Evolutionary conservation across 2,797 vertebrate species (phyloP).

Genomic region (Peromyscus melanophrys): DNA sequence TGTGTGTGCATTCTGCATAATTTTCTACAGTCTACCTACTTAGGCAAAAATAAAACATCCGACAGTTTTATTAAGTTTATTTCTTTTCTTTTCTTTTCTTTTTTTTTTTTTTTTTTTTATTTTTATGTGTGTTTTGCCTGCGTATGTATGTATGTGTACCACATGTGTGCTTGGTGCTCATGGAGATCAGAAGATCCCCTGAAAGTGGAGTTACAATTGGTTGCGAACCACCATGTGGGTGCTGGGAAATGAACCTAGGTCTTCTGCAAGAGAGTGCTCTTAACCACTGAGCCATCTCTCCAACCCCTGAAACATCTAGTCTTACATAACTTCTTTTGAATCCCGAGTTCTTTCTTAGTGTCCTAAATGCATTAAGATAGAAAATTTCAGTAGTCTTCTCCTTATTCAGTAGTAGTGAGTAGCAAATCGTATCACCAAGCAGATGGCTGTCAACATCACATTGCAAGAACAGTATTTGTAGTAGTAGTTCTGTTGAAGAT

Average conservation of each 20-base stretch:
- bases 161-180: not conserved
- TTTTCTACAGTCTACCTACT: not conserved
- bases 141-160: not conserved
- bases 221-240: not conserved
- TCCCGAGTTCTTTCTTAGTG: not conserved
- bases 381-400: conserved; percentile 24
- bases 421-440: too few species aligned
- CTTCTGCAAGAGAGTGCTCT: not conserved
- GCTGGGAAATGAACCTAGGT: not conserved
- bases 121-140: not conserved
- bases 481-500: not conserved
- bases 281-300: not conserved
- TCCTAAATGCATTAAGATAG: not conserved
- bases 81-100: not conserved
- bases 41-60: not conserved
- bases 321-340: not conserved
- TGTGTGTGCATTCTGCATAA: not conserved
- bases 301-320: not conserved
- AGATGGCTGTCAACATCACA: not conserved
- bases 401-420: not conserved
- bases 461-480: not conserved
- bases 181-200: not conserved
- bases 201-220: not conserved
- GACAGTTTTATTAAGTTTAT: not conserved
- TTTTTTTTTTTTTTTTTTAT: not conserved